phyloP scores from a whole-genome alignment of 2,113 vertebrate genomes.

The Hoplias malabaricus region DNA sequence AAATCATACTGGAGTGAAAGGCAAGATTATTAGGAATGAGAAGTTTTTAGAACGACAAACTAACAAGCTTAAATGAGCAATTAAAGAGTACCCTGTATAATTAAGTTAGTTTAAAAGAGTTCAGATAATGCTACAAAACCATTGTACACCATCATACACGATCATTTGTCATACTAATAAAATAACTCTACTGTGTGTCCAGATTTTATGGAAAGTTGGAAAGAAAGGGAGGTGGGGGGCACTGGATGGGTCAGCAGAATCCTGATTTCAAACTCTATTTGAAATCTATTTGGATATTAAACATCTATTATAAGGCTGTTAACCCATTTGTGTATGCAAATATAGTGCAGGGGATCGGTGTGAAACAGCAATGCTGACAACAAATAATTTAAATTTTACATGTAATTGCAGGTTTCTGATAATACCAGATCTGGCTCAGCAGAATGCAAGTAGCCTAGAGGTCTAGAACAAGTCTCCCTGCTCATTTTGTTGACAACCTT shows the following conservation, averaged over 20 bases:
- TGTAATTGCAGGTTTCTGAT: conserved; percentile 50
- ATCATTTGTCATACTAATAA: neutral
- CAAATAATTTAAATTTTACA: conserved; percentile 48
- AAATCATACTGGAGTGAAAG: conserved; percentile 25
- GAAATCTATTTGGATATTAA: conserved; percentile 32
- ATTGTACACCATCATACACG: too few species aligned
- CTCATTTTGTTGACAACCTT: conserved; percentile 57
- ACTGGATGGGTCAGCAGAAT: neutral
- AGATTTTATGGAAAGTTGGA: neutral
- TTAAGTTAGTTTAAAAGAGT: too few species aligned
- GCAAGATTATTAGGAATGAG: conserved; percentile 18
- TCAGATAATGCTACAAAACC: too few species aligned
- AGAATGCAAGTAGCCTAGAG: conserved; percentile 54
- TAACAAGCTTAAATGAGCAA: conserved; percentile 32
- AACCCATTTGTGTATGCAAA: conserved; percentile 37
- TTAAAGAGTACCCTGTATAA: neutral
- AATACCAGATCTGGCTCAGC: conserved; percentile 49
- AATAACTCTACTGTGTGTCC: too few species aligned
- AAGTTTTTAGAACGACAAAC: conserved; percentile 19
- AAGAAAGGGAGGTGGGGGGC: neutral
- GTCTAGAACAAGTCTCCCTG: conserved; percentile 47
- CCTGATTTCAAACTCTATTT: neutral
- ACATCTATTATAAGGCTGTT: conserved; percentile 26
- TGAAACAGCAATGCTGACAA: conserved; percentile 44
- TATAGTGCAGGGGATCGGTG: conserved; percentile 8